Evolutionary conservation across 2,797 vertebrate species (phyloP), one percentile per base, ranked within the genome.

Genomic region (Anguilla megastoma): DNA sequence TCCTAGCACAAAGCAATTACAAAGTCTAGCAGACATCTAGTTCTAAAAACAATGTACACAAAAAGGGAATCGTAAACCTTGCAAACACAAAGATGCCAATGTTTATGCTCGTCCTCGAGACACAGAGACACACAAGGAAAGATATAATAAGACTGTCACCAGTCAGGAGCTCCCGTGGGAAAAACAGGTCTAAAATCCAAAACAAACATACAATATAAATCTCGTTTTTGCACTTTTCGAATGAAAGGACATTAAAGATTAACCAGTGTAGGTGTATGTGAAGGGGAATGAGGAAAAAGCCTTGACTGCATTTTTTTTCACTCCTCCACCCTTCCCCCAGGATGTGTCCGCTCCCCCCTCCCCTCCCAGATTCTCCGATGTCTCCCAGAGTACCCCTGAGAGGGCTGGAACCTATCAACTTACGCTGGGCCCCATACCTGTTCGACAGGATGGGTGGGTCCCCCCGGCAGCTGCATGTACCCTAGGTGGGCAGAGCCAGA

Each of bases 401-500:
- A 54, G 89, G 89, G 89, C 69, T 66, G 80, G 41, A 71, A 82
- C 84, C 84, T 50, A 58, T 87, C 82, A 54, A 18, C 56, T 89
- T 84, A 89, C 87, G 86, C 69, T 87, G 60, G 36, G 69, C 85
- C 41, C 79, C 76, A 50, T 89, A 89, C 91, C 90, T 90, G 90
- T 88, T 86, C 30, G 83, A 90, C 63, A 27, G 88, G 90, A 89
- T 87, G 89, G 82, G 76, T 45, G 80, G 87, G 85, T 89, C 54
- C 63, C 76, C 82, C 85, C 41, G 63, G 85, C 89, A 92, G 88
- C 89, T 89, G 69, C 60, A 54, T 85, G 87, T 88, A 63, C 84
- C 79, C 86, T 58, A 88, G 87, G 87, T 90, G 88, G 89, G 58
- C 71, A 60, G 92, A 88, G 80, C 89, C 45, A 84, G 56, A 89